These are phyloP conservation scores for Sinocyclocheilus anshuiensis DNA, from an alignment of 2,113 vertebrate species.

Conservation along the genomic window DNA sequence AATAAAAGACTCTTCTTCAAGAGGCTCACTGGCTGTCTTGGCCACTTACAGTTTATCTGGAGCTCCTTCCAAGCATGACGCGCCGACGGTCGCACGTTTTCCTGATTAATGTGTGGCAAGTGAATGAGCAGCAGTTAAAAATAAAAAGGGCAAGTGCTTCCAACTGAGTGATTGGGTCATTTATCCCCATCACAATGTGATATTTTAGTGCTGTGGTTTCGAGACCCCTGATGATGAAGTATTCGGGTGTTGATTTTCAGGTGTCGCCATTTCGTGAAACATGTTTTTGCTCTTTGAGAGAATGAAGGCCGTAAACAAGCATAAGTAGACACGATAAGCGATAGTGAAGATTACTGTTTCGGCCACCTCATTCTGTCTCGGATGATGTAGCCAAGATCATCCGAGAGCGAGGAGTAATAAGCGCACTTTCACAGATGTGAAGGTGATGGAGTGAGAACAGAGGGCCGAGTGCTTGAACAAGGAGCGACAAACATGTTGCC, in stretches of 20 bases:
- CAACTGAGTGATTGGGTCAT: slow-evolving; percentile 70
- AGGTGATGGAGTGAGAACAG: slow-evolving; percentile 6
- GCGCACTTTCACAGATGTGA: slow-evolving; percentile 20
- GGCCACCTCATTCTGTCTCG: slow-evolving; percentile 23
- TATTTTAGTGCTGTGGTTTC: slow-evolving; percentile 62
- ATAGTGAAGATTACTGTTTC: slow-evolving; percentile 4
- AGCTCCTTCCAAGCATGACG: slow-evolving; percentile 23
- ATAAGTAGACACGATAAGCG: not conserved
- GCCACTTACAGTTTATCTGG: slow-evolving; percentile 72
- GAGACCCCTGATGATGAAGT: slow-evolving; percentile 63
- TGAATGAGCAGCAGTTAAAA: slow-evolving; percentile 65
- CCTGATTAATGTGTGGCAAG: slow-evolving; percentile 69
- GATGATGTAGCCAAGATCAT: slow-evolving; percentile 29
- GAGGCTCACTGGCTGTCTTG: slow-evolving; percentile 16
- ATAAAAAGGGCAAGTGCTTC: slow-evolving; percentile 68
- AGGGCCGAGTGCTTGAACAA: not conserved
- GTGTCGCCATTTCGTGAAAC: slow-evolving; percentile 15
- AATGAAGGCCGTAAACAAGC: slow-evolving; percentile 12
- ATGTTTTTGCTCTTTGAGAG: slow-evolving; percentile 15
- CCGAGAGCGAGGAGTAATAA: not conserved
- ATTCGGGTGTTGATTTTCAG: slow-evolving; percentile 22
- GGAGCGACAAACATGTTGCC: slow-evolving; percentile 16
- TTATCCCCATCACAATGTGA: slow-evolving; percentile 68
- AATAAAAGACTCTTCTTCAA: not conserved
- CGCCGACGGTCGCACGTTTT: slow-evolving; percentile 29